Evolutionary conservation across 2,888 invertebrate genomes (phyloP).

Genomic region (Tetranychus truncatus): DNA sequence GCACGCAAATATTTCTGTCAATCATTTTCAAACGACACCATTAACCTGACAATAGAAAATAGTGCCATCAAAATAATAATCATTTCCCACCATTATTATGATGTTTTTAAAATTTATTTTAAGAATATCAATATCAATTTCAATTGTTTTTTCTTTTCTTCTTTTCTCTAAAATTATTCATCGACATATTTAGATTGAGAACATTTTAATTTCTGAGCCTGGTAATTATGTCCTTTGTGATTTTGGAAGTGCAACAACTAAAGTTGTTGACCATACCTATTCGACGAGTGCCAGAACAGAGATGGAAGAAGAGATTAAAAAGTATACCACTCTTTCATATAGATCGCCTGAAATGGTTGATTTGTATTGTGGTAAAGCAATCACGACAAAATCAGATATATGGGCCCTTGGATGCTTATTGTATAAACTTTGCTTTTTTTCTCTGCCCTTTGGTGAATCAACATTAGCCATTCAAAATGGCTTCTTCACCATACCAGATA

Average conservation of each 20-base stretch:
- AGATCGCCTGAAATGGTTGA: conserved; percentile 84
- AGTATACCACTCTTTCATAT: conserved; percentile 72
- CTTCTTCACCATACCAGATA: conserved; percentile 63
- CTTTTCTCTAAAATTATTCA: conserved; percentile 19
- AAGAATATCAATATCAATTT: not conserved
- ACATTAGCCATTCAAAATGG: conserved; percentile 79
- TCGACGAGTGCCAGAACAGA: conserved; percentile 40
- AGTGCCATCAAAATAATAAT: not conserved
- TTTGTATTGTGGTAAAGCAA: conserved; percentile 58
- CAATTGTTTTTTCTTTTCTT: conserved; percentile 3
- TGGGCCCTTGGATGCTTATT: conserved; percentile 77
- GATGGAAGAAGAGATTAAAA: conserved; percentile 29
- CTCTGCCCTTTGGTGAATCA: conserved; percentile 74
- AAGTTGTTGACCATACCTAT: conserved; percentile 38
- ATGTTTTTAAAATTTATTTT: not conserved
- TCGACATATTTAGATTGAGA: conserved; percentile 48
- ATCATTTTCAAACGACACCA: not conserved
- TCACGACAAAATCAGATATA: conserved; percentile 70
- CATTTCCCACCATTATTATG: not conserved
- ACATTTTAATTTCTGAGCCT: conserved; percentile 57
- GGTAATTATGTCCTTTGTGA: conserved; percentile 73
- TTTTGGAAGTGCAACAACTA: conserved; percentile 69
- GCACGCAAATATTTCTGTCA: not conserved
- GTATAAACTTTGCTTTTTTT: conserved; percentile 72
- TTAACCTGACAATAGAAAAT: not conserved